A percentile compares a stretch with the other conserved stretches of the same genome.
Conservation (phyloP, 2,113 vertebrate species). For the Notothenia rossii region DNA sequence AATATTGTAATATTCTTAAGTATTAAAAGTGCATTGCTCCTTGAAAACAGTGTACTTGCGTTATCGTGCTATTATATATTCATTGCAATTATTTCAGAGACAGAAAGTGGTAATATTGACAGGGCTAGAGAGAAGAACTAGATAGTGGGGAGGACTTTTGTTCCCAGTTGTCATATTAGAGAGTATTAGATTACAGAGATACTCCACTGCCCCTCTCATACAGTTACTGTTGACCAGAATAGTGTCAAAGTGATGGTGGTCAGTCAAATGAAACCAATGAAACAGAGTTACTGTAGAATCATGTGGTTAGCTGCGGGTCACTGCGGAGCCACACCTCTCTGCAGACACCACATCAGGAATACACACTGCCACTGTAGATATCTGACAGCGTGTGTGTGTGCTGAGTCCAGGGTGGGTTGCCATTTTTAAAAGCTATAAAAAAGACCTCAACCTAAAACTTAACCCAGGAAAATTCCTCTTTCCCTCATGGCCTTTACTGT, state of each 20-base stretch:
- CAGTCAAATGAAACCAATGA: constrained; percentile 22
- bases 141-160: background rate
- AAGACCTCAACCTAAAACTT: constrained; percentile 49
- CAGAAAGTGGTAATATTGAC: background rate
- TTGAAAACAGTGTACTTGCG: too few relatives aligned
- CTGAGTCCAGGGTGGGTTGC: constrained; percentile 15
- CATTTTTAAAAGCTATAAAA: constrained; percentile 55
- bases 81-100: too few relatives aligned
- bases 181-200: background rate
- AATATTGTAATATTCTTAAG: too few relatives aligned
- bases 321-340: constrained; percentile 46
- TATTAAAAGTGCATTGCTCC: too few relatives aligned
- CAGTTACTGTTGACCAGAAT: background rate
- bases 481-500: constrained; percentile 47
- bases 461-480: constrained; percentile 43
- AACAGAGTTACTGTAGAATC: constrained; percentile 43
- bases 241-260: constrained; percentile 15
- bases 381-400: constrained; percentile 18
- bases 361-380: constrained; percentile 22
- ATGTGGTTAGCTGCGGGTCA: constrained; percentile 37
- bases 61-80: too few relatives aligned
- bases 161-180: background rate
- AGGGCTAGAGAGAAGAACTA: background rate
- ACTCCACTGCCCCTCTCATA: background rate
- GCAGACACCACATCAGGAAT: constrained; percentile 25